Base-by-base conservation (phyloP, 2,888 invertebrate species). In the Agrochola circellaris region DNA sequence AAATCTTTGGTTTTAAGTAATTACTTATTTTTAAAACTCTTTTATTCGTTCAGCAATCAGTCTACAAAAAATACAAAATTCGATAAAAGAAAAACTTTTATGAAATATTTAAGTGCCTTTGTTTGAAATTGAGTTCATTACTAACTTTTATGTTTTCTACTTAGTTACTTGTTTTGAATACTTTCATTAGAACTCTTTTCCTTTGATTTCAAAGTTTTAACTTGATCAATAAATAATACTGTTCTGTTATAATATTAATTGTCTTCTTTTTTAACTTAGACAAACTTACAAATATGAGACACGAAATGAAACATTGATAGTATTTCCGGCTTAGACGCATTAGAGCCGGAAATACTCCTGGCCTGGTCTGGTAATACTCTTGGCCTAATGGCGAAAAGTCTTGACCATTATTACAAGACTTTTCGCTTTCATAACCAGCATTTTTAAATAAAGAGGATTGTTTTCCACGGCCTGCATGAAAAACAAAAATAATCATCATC, bases 101-200 rank as follows among this genome's bases (percentile, higher is more conserved):
- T 34, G 48, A 78, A 81, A 48, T 73, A 51, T 81, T 79, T 80
- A 64, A 81, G 30, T 72, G 73, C 20, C 56, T 64, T 81, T 73
- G 56, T 73, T 73, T 69, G 34, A 79, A 79, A 77, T 69, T 60
- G 34, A 73, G 48, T 81, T 78, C 81, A 73, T 78, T 78, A 72
- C 62, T 30, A 80, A 81, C 54, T 78, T 77, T 77, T 26, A 72
- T 30, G n/a, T 78, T 73, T 80, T 58, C 15, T 51, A 58, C 77
- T 64, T 23, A 42, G 30, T n/a, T 56, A 58, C 30, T 81, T 73
- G 48, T 73, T 73, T 64, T 64, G 74, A 64, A 78, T 73, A 58
- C 62, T 73, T 78, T 73, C 30, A 64, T 73, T 64, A 64, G 13
- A 77, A 77, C 51, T 69, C 20, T 60, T 76, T 51, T 68, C 11